A percentile compares a stretch with the other conserved stretches of the same genome.
These are phyloP conservation scores for Ferdinandea cuprea DNA, from an alignment of 2,888 invertebrate genomes.

Conservation along the genomic window DNA sequence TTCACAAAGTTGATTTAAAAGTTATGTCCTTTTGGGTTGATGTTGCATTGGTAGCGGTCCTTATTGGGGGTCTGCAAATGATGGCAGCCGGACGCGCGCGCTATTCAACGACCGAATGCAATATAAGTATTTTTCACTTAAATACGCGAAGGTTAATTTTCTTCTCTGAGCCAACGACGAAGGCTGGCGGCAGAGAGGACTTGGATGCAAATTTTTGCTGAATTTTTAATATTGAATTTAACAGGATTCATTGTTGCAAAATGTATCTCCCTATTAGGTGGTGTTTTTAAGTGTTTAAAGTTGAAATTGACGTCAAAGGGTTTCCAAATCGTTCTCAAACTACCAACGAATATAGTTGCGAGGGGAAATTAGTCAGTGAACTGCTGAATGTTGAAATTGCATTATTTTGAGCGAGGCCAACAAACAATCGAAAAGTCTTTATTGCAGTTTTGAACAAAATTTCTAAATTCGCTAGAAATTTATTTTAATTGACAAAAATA, in stretches of 20 bases:
- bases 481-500: too few species aligned
- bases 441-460: too few species aligned
- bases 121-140: conserved; percentile 54
- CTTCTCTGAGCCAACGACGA: conserved; percentile 13
- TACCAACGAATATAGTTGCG: not conserved
- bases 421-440: too few species aligned
- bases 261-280: conserved; percentile 1
- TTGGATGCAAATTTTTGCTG: conserved; percentile 37
- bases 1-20: conserved; percentile 75
- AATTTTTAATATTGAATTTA: conserved; percentile 49
- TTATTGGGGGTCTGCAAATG: conserved; percentile 29
- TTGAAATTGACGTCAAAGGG: not conserved
- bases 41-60: conserved; percentile 14
- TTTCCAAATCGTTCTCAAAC: conserved; percentile 7
- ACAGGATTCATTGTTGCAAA: conserved; percentile 44
- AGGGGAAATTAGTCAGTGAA: not conserved
- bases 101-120: conserved; percentile 18
- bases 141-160: conserved; percentile 62
- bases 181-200: not conserved
- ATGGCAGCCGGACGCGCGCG: conserved; percentile 29
- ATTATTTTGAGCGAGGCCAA: too few species aligned
- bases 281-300: not conserved
- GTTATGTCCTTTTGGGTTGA: conserved; percentile 65
- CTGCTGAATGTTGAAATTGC: not conserved
- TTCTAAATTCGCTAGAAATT: too few species aligned